These are phyloP conservation scores for Sebastiscus albofasciatus DNA, from an alignment of 2,797 vertebrate species.

Conservation along the genomic window DNA sequence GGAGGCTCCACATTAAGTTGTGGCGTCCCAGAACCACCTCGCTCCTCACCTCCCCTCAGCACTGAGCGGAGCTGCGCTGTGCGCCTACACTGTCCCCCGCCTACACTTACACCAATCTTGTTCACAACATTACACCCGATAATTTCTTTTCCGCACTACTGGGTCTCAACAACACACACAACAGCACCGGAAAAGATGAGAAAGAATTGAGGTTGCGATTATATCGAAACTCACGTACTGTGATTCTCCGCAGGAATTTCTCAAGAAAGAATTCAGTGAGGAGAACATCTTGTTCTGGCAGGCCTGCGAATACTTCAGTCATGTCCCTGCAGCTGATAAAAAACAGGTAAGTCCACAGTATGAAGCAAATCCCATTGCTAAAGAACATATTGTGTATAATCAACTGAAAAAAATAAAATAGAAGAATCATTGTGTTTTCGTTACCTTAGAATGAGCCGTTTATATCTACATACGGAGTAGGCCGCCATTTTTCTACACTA, in stretches of 20 bases:
- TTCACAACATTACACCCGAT: constrained; percentile 56
- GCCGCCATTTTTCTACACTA: neutral
- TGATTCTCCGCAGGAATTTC: constrained; percentile 89
- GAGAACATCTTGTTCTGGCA: constrained; percentile 99
- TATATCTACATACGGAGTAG: too few relatives aligned
- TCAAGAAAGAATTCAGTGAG: constrained; percentile 98
- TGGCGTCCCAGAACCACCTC: constrained; percentile 52
- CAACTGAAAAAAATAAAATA: too few relatives aligned
- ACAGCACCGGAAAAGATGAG: neutral
- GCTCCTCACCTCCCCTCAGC: constrained; percentile 57
- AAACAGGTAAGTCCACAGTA: constrained; percentile 87
- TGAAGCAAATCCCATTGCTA: neutral
- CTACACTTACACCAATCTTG: constrained; percentile 55
- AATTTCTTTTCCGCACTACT: constrained; percentile 33
- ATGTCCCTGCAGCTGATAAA: constrained; percentile 94
- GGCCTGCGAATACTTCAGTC: constrained; percentile 96
- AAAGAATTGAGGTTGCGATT: constrained; percentile 9
- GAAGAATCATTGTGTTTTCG: too few relatives aligned
- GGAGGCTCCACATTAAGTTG: constrained; percentile 47
- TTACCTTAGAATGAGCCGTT: neutral
- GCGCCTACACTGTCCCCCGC: constrained; percentile 60
- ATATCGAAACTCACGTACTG: constrained; percentile 8
- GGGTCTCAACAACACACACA: constrained; percentile 31
- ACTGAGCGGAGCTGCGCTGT: constrained; percentile 45
- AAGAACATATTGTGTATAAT: neutral